Base-by-base conservation (phyloP, 2,888 invertebrate genomes). In the Sceliomorpha sp. region DNA sequence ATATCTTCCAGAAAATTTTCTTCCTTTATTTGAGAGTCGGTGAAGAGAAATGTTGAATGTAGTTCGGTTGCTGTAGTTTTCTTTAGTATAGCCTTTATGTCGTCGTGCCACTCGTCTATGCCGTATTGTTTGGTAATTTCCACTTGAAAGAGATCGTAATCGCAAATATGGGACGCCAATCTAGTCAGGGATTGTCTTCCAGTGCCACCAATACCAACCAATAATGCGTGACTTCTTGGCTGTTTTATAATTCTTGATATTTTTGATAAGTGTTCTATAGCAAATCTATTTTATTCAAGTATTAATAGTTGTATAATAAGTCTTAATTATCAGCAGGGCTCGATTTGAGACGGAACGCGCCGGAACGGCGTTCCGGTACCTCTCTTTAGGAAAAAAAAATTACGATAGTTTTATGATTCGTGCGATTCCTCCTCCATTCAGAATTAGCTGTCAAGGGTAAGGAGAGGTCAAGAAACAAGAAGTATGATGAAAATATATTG, bases 1-100 rank as follows among this genome's bases (percentile, higher is more conserved):
- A 98, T 93, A 80, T 98, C 98, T 88, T 98, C 98, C 44, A 98
- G 89, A 83, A 98, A 98, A 0, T 94, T 94, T 89, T 98, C 97
- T 87, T 96, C 94, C 90, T 97, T 97, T 27, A 97, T 96, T 91
- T 98, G 98, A 20, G 94, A 93, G 85, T 98, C 98, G 26, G 95
- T 94, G 84, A 98, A 97, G 1, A 98, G 89, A 84, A 98, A 98
- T 0, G 97, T 96, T 72, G 94, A 95, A 83, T 96, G 94, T 76
- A 94, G 91, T 76, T 98, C 98, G 0, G 94, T 93, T 9, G 94
- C 92, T 67, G 96, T 95, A 0, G 95, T 92, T 89, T 94, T 96
- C 68, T 91, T 91, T 44, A 98, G 87, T 72, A 97, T 93, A 32
- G 89, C 89, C 86, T 97, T 98, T 37, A 98, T 89, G 87, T 98